Conservation (phyloP, 2,888 invertebrate species). For the Dorcus hopei region DNA sequence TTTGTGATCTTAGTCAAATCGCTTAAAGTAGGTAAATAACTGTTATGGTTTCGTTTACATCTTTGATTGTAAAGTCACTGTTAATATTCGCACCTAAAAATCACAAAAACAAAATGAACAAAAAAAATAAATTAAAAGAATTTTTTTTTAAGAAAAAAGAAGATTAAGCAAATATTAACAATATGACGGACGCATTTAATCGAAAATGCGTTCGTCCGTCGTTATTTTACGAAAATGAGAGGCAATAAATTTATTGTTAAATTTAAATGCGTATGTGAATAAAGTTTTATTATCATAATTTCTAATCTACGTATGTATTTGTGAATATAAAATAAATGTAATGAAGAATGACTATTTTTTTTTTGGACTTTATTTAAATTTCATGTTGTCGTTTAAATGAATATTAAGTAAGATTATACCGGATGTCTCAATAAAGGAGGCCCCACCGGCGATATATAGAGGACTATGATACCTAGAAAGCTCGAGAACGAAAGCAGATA, state of each 20-base stretch:
- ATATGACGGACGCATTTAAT: constrained; percentile 2
- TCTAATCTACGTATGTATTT: constrained; percentile 18
- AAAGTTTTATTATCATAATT: constrained; percentile 9
- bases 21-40: not conserved
- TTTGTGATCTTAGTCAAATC: not conserved
- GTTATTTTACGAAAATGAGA: constrained; percentile 8
- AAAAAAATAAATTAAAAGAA: not conserved
- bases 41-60: not conserved
- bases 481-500: no score
- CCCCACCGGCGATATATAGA: no score
- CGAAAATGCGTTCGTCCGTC: constrained; percentile 2
- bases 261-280: constrained; percentile 10
- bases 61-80: constrained; percentile 9
- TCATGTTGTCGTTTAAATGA: not conserved
- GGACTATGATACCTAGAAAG: no score
- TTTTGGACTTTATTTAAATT: not conserved
- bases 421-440: no score
- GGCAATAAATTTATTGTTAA: constrained; percentile 14
- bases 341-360: constrained; percentile 2
- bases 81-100: constrained; percentile 19
- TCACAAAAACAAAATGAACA: constrained; percentile 2
- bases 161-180: constrained; percentile 13
- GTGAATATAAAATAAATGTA: constrained; percentile 20
- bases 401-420: not conserved
- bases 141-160: constrained; percentile 12